These are phyloP conservation scores for Clitarchus hookeri DNA, from an alignment of 2,888 invertebrate species.

Conservation along the genomic window DNA sequence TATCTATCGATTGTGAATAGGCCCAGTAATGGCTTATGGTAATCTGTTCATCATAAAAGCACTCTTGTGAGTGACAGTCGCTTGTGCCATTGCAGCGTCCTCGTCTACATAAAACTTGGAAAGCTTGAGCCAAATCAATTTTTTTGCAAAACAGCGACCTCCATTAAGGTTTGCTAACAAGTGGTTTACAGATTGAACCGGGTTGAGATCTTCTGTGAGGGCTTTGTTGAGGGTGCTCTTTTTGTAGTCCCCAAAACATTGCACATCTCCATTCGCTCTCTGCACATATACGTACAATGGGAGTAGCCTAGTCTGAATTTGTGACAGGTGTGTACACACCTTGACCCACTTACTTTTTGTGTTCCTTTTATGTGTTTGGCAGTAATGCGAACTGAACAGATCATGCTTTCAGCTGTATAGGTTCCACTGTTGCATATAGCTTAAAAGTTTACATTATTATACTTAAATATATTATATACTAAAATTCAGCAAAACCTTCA, in stretches of 20 bases:
- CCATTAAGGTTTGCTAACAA: not conserved
- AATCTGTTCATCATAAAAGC: not conserved
- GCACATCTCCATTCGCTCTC: not conserved
- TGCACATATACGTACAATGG: not conserved
- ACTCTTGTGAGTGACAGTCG: not conserved
- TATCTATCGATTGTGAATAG: too few relatives aligned
- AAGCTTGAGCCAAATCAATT: not conserved
- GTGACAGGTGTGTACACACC: not conserved
- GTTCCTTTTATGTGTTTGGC: not conserved
- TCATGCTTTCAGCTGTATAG: not conserved
- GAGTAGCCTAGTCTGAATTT: not conserved
- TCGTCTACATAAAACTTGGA: not conserved
- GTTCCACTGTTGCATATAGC: too few relatives aligned
- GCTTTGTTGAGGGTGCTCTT: not conserved
- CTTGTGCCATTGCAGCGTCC: not conserved
- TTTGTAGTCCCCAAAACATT: not conserved
- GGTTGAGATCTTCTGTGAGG: not conserved
- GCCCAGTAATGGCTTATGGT: not conserved
- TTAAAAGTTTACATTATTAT: too few relatives aligned
- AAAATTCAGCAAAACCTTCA: too few relatives aligned
- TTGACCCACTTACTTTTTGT: not conserved
- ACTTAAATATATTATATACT: too few relatives aligned
- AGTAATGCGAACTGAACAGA: not conserved
- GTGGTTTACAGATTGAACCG: not conserved
- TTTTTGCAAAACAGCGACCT: not conserved